These are phyloP conservation scores for Gymnobelideus leadbeateri DNA, from an alignment of 2,113 vertebrate species.

Conservation along the genomic window DNA sequence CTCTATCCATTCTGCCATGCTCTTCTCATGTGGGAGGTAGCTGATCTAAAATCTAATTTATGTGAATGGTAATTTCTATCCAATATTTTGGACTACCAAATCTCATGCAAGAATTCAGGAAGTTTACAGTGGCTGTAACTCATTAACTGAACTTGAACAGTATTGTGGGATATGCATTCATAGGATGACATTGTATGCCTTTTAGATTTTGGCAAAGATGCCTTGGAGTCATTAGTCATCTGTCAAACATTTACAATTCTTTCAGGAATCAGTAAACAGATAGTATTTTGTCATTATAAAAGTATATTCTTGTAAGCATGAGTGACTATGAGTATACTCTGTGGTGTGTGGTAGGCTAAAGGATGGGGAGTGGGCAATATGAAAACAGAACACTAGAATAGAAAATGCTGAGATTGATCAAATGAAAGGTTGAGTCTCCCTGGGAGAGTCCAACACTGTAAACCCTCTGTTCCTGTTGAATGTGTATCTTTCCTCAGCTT, in stretches of 20 bases:
- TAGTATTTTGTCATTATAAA: slow-evolving; percentile 37
- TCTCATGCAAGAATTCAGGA: slow-evolving; percentile 38
- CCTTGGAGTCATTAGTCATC: slow-evolving; percentile 57
- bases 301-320: slow-evolving; percentile 17
- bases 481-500: neutral
- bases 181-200: slow-evolving; percentile 58
- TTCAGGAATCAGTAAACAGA: slow-evolving; percentile 67
- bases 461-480: neutral
- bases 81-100: neutral
- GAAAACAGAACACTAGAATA: neutral
- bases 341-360: neutral
- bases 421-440: neutral
- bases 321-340: neutral
- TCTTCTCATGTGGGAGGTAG: neutral
- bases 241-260: slow-evolving; percentile 72
- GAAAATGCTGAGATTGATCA: slow-evolving; percentile 26
- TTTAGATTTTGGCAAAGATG: slow-evolving; percentile 70
- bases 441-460: neutral
- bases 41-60: slow-evolving; percentile 1
- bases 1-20: neutral
- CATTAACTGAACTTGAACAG: slow-evolving; percentile 65
- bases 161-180: slow-evolving; percentile 23
- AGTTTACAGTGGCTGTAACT: slow-evolving; percentile 58
- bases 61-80: neutral
- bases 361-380: neutral